Conservation (phyloP, 2,797 vertebrate genomes). For the Pteropus rufus region DNA sequence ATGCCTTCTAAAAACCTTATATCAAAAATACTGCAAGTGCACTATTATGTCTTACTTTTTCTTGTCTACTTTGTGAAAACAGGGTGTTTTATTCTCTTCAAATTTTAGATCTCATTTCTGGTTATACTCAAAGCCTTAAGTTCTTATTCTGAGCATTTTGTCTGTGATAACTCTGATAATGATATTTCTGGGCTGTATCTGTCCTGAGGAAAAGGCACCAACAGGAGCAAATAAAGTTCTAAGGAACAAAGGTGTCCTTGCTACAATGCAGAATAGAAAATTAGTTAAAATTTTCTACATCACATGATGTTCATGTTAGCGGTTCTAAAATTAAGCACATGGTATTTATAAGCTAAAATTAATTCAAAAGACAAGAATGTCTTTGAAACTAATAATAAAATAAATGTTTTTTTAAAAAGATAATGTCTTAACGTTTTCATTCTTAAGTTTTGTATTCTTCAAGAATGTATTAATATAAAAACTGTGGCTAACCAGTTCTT, state of each 20-base stretch:
- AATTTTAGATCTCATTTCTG: conserved; percentile 2
- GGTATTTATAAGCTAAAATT: conserved; percentile 56
- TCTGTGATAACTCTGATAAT: conserved; percentile 1
- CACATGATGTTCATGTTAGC: background rate
- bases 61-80: conserved; percentile 38
- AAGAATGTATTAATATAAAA: conserved; percentile 45
- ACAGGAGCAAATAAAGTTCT: background rate
- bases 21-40: conserved; percentile 9
- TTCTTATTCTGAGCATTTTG: conserved; percentile 38
- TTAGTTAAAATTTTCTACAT: conserved; percentile 3
- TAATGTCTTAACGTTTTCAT: conserved; percentile 45
- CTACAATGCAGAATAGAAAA: background rate
- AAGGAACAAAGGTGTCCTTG: background rate
- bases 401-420: background rate
- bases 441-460: conserved; percentile 47
- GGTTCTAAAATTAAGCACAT: conserved; percentile 57
- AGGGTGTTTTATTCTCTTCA: background rate
- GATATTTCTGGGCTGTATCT: background rate
- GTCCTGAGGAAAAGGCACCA: background rate
- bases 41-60: background rate
- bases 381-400: background rate
- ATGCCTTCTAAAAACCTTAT: conserved; percentile 55
- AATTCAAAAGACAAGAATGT: conserved; percentile 48
- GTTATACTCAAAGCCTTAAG: conserved; percentile 49
- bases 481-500: conserved; percentile 33